Evolutionary conservation across 2,888 invertebrate species (phyloP), one percentile per base, ranked within the genome.

Genomic region (Cremastinae sp.): DNA sequence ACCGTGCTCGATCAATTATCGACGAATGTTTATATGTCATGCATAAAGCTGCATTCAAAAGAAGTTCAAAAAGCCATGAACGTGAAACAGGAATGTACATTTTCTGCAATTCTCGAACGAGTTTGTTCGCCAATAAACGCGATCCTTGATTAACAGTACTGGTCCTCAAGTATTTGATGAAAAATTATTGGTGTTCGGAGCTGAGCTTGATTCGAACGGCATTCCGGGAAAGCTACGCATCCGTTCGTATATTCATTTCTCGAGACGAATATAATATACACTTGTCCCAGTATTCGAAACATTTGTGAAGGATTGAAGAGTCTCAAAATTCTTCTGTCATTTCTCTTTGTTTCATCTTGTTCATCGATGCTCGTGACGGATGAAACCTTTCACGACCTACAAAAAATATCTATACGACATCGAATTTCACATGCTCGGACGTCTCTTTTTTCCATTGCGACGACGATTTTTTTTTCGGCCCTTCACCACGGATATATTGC

Each of bases 151-250:
- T 86, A 86, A 87, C 87, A 87, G 49, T 16, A 10, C 28, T 12
- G 22, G 79, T 82, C 85, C 86, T 87, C 83, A 83, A 86, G 82
- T 83, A 84, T 86, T 87, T 84, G 84, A 86, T 87, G 83, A 84
- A 87, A 86, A 83, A 78, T 71, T 75, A 79, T 79, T 75, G 72
- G 69, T 78, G 74, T 47, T 76, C 12, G 61, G 49, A 64, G 58
- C n/a, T 64, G 71, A 69, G 58, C 37, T 5, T n/a, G 66, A 45
- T 74, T 78, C 70, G 66, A 62, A 9, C 10, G 18, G 70, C 39
- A 28, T 49, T 55, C 62, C 39, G 14, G 22, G 47, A 28, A 43
- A 55, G 14, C 47, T 28, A 2, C 5, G 41, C 64, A 18, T 18
- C 68, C 28, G 35, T 8, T 53, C 49, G 5, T 43, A 55, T 53